phyloP scores from a whole-genome alignment of 2,113 vertebrate genomes.

The Pygoscelis adeliae region DNA sequence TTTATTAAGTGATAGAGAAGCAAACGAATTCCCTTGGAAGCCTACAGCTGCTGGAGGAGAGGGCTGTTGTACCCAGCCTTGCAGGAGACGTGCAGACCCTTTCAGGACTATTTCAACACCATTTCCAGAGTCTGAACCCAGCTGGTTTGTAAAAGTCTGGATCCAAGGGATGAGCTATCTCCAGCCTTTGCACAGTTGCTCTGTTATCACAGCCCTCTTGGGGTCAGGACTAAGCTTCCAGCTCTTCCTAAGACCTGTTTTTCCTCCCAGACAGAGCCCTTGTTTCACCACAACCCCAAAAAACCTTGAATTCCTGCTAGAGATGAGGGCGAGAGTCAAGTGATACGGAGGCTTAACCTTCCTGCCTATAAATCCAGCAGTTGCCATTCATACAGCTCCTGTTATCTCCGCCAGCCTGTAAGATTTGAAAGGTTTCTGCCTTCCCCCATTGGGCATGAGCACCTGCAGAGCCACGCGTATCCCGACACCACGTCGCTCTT shows the following conservation, averaged over 20 bases:
- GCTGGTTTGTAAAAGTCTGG: background rate
- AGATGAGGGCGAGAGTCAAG: background rate
- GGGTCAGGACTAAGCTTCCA: background rate
- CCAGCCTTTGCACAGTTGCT: background rate
- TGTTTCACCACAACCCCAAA: background rate
- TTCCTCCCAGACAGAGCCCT: background rate
- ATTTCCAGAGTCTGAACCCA: background rate
- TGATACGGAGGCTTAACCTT: background rate
- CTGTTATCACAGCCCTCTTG: background rate
- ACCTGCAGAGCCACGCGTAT: fast-evolving
- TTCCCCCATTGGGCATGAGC: background rate
- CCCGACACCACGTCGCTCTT: fast-evolving
- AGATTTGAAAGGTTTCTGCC: background rate
- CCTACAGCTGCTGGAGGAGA: background rate
- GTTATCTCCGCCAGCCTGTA: background rate
- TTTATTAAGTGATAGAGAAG: background rate
- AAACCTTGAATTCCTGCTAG: background rate
- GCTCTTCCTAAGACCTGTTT: background rate
- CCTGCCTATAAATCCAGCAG: background rate
- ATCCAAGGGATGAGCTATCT: background rate
- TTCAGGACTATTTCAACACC: background rate
- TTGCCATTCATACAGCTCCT: fast-evolving
- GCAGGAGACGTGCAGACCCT: background rate
- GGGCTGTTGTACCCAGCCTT: background rate
- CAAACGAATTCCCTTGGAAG: background rate